Conservation (phyloP, 2,888 invertebrate species). For the Acholoe squamosa region DNA sequence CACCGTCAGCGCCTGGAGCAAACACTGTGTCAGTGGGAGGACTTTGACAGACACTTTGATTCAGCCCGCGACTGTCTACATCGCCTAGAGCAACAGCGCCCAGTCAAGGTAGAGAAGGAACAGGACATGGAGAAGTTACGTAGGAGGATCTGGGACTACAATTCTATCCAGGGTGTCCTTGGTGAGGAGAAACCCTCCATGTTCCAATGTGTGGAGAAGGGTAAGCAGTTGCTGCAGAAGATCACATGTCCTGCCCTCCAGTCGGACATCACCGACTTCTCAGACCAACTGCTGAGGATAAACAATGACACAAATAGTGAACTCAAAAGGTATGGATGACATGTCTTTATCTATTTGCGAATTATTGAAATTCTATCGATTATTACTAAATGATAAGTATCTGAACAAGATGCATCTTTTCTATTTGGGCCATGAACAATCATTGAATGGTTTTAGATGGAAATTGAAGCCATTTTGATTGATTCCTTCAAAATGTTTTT, state of each 20-base stretch:
- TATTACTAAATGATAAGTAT: too few relatives aligned
- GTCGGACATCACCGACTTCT: slow-evolving; percentile 75
- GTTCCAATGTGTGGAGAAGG: slow-evolving; percentile 77
- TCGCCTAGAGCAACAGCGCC: slow-evolving; percentile 70
- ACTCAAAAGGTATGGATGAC: slow-evolving; percentile 74
- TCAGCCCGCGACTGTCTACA: slow-evolving; percentile 66
- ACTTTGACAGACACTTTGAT: slow-evolving; percentile 74
- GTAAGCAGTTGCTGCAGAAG: slow-evolving; percentile 78
- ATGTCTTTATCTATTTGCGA: too few relatives aligned
- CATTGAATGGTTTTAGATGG: too few relatives aligned
- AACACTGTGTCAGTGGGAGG: slow-evolving; percentile 77
- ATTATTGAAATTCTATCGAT: too few relatives aligned
- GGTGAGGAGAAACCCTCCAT: slow-evolving; percentile 77
- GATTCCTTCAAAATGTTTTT: not conserved
- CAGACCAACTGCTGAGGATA: slow-evolving; percentile 79
- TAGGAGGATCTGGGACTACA: slow-evolving; percentile 74
- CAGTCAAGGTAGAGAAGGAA: slow-evolving; percentile 66
- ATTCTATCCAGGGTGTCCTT: slow-evolving; percentile 76
- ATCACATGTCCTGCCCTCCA: slow-evolving; percentile 78
- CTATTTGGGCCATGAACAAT: too few relatives aligned
- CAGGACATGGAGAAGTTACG: slow-evolving; percentile 76
- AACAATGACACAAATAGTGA: slow-evolving; percentile 76
- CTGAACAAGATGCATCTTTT: too few relatives aligned
- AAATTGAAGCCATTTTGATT: too few relatives aligned
- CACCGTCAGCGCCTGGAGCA: slow-evolving; percentile 78